Percentiles rank a stretch among this genome's conserved stretches.
Conservation (phyloP, 2,113 vertebrate species). For the Asarcornis scutulata region DNA sequence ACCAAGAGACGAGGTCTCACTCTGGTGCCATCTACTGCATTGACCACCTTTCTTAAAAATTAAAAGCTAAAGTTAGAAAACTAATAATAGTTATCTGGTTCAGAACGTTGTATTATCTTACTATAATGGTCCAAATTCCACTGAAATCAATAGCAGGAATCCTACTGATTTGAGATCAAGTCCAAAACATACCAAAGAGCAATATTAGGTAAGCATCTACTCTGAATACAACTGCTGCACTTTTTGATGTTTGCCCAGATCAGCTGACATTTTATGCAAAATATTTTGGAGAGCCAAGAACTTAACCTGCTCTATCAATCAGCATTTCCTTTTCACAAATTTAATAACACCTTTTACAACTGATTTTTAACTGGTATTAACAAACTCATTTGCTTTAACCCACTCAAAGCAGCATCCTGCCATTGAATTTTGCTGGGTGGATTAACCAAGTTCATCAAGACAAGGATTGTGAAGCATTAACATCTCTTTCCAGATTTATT, state of each 20-base stretch:
- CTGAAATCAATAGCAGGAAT: background rate
- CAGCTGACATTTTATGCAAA: slow-evolving; percentile 12
- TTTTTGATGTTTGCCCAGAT: slow-evolving; percentile 20
- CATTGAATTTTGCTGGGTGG: background rate
- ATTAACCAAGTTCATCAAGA: slow-evolving; percentile 39
- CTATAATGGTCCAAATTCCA: background rate
- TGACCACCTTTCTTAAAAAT: background rate
- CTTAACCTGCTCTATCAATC: background rate
- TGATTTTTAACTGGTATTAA: slow-evolving; percentile 52
- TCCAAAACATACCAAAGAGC: rapidly evolving
- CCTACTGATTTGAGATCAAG: background rate
- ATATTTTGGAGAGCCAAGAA: slow-evolving; percentile 2
- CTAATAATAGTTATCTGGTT: background rate
- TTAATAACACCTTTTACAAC: slow-evolving; percentile 42
- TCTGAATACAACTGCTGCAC: background rate
- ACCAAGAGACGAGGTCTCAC: background rate
- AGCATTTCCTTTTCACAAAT: slow-evolving; percentile 23
- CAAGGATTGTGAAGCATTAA: slow-evolving; percentile 21
- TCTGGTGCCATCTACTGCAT: background rate
- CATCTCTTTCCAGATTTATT: slow-evolving; percentile 50
- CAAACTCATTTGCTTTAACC: slow-evolving; percentile 14
- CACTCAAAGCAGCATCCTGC: background rate
- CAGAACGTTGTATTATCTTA: background rate
- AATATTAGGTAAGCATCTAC: background rate
- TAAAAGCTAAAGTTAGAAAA: background rate